Percentiles rank a stretch among this genome's conserved stretches.
phyloP scores from a whole-genome alignment of 2,113 vertebrate species.

The Ariopsis seemanni region DNA sequence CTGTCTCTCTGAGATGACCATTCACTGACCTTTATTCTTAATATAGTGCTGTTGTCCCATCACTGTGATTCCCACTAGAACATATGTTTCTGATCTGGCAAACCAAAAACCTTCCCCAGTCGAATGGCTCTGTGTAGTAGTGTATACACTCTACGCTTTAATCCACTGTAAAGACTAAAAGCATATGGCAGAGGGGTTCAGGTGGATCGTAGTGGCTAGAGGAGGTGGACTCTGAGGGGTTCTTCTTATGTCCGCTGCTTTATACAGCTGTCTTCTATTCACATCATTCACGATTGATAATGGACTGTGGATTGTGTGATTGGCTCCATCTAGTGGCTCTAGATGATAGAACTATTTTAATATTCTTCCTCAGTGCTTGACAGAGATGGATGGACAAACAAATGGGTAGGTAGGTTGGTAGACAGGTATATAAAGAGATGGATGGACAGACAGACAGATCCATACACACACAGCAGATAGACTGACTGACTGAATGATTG shows the following conservation, averaged over 20 bases:
- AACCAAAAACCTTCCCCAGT: not conserved
- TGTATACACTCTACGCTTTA: not conserved
- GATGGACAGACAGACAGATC: not conserved
- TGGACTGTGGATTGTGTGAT: not conserved
- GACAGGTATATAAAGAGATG: not conserved
- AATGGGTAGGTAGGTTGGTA: too few relatives aligned
- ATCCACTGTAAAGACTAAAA: not conserved
- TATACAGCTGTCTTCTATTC: slow-evolving; percentile 64
- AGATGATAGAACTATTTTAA: not conserved
- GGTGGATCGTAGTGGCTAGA: not conserved
- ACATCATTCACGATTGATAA: not conserved
- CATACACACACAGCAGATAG: not conserved
- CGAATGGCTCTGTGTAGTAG: not conserved
- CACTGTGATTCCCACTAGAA: not conserved
- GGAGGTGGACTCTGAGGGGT: not conserved
- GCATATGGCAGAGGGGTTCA: not conserved
- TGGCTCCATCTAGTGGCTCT: slow-evolving; percentile 39
- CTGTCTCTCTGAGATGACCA: slow-evolving; percentile 17
- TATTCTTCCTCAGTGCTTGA: not conserved
- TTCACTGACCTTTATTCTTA: not conserved
- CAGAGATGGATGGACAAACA: not conserved
- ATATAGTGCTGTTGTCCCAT: slow-evolving; percentile 9
- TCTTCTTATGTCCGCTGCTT: not conserved
- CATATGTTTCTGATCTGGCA: not conserved
- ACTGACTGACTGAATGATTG: not conserved